These are phyloP conservation scores for Callithrix jacchus DNA, from an alignment of 2,113 vertebrate species.

Conservation along the genomic window DNA sequence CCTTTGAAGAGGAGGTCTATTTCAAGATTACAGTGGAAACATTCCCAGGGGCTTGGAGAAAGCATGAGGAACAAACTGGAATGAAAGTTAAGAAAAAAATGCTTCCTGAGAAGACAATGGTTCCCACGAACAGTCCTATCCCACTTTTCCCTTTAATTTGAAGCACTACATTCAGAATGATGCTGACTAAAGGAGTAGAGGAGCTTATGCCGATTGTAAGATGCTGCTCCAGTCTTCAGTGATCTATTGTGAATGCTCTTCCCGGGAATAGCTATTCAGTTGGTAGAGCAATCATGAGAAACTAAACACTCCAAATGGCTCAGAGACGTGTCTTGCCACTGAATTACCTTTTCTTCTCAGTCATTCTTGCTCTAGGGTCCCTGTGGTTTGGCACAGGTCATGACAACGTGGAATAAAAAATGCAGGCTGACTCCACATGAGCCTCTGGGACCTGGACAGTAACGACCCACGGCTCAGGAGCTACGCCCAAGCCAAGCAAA, in stretches of 20 bases:
- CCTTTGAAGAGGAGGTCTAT: neutral
- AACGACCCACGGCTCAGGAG: neutral
- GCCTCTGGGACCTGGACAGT: neutral
- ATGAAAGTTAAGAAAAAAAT: neutral
- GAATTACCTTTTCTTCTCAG: constrained; percentile 18
- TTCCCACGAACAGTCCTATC: neutral
- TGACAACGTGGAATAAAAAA: neutral
- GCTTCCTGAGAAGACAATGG: neutral
- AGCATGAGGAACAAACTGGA: neutral
- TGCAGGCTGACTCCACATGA: neutral
- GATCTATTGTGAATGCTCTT: neutral
- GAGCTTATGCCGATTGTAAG: neutral
- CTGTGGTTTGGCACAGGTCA: constrained; percentile 49
- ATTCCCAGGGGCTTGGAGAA: neutral
- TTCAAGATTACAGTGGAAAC: neutral
- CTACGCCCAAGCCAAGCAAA: constrained; percentile 21
- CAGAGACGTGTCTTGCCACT: neutral
- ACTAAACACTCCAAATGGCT: neutral
- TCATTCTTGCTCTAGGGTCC: neutral
- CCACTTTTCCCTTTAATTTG: neutral
- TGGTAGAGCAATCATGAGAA: neutral
- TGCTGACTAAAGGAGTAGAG: neutral
- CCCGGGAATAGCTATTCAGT: neutral
- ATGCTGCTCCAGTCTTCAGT: neutral
- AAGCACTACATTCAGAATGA: neutral